phyloP scores from a whole-genome alignment of 92 coral and sea anemone species.

The Virgularia gustaviana region DNA sequence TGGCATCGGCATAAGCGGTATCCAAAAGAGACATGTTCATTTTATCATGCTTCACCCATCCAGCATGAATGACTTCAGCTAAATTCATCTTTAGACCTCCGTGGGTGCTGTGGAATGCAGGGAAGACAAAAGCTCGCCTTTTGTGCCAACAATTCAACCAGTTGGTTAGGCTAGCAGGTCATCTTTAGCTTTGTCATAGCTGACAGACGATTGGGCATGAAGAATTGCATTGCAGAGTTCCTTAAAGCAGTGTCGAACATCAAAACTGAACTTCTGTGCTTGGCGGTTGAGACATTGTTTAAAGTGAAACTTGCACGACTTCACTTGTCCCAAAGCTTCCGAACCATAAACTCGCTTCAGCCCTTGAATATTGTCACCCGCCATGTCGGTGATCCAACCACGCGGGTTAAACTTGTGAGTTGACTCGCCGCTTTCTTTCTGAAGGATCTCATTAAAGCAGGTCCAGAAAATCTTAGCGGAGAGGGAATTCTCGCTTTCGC shows the following conservation, averaged over 20 bases:
- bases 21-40: constrained; percentile 15
- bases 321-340: constrained; percentile 36
- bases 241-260: constrained; percentile 38
- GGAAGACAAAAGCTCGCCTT: constrained; percentile 6
- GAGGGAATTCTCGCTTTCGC: not conserved
- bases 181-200: constrained; percentile 2
- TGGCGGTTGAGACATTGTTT: constrained; percentile 55
- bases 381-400: constrained; percentile 33
- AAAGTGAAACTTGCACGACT: constrained; percentile 58
- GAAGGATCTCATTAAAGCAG: constrained; percentile 10
- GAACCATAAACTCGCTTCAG: constrained; percentile 43
- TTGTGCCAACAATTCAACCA: constrained; percentile 15
- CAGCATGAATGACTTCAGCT: constrained; percentile 11
- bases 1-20: constrained; percentile 14
- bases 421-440: constrained; percentile 12
- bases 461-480: not conserved
- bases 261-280: constrained; percentile 44
- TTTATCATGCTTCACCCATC: constrained; percentile 7
- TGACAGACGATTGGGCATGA: constrained; percentile 19
- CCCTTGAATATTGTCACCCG: constrained; percentile 52
- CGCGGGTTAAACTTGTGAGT: constrained; percentile 10
- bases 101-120: not conserved
- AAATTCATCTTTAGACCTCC: constrained; percentile 8
- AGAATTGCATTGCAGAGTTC: constrained; percentile 45
- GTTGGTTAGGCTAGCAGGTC: not conserved